Conservation (phyloP, 2,888 invertebrate genomes). For the Rhynchonema sp. region DNA sequence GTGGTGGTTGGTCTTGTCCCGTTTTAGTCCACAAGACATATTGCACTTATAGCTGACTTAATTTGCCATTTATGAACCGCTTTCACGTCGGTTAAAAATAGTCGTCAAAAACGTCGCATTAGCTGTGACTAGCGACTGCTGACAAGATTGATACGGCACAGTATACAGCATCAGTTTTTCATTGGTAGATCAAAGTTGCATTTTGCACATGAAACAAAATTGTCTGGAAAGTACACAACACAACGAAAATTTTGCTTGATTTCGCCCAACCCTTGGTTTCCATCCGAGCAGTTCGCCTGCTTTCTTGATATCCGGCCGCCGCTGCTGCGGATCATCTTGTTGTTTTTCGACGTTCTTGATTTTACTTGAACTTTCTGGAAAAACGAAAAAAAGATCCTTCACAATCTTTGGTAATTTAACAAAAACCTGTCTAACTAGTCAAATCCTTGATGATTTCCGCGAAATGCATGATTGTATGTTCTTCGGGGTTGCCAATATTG, state of each 20-base stretch:
- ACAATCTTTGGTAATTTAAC: constrained; percentile 40
- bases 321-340: constrained; percentile 82
- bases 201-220: neutral
- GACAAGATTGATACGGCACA: no score
- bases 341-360: constrained; percentile 64
- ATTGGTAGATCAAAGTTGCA: no score
- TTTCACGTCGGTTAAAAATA: no score
- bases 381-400: neutral
- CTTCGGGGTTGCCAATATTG: constrained; percentile 92
- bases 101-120: no score
- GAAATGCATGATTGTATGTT: constrained; percentile 69
- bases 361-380: constrained; percentile 54
- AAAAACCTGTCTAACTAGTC: constrained; percentile 26
- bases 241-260: neutral
- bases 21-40: no score
- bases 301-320: constrained; percentile 75
- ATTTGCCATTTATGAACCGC: no score
- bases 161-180: no score
- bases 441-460: constrained; percentile 35
- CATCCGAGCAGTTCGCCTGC: constrained; percentile 67
- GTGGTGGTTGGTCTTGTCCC: no score
- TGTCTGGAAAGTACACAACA: neutral
- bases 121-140: no score
- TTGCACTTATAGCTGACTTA: no score
- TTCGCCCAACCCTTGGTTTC: constrained; percentile 84